Percentiles rank a stretch among this genome's conserved stretches.
These are phyloP conservation scores for Leptinotarsa texana DNA, from an alignment of 1,140 invertebrate genomes.

Conservation along the genomic window DNA sequence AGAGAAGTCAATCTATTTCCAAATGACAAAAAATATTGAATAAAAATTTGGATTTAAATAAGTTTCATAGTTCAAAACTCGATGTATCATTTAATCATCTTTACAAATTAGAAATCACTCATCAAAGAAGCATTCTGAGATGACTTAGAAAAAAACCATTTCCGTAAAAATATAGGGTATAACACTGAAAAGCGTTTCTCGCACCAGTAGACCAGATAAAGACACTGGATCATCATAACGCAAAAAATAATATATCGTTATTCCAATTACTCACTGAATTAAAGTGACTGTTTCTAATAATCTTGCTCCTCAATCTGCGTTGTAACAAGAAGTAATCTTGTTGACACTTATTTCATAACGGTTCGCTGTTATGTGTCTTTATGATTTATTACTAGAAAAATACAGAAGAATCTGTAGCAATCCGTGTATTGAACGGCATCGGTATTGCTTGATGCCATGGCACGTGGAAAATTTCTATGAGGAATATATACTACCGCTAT, in stretches of 20 bases:
- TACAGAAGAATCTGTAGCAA: no score
- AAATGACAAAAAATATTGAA: no score
- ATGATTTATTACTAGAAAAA: not conserved
- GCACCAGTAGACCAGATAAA: slow-evolving; percentile 21
- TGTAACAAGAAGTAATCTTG: not conserved
- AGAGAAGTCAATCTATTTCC: no score
- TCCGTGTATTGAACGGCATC: no score
- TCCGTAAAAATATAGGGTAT: slow-evolving; percentile 9
- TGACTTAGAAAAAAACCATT: not conserved
- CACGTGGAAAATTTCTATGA: no score
- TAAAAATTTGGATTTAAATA: no score
- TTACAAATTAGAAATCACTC: no score
- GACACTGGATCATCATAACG: not conserved
- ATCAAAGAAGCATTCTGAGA: not conserved
- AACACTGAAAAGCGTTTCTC: not conserved
- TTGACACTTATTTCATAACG: slow-evolving; percentile 17
- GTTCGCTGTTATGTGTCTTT: not conserved
- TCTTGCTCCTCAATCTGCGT: not conserved
- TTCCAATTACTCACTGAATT: slow-evolving; percentile 15
- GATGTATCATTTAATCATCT: no score
- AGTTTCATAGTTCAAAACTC: no score
- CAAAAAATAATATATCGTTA: slow-evolving; percentile 17
- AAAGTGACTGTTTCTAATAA: slow-evolving; percentile 15
- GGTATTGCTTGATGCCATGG: no score
- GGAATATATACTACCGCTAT: no score